Conservation (phyloP, 2,888 invertebrate species). For the Beris morrisii region DNA sequence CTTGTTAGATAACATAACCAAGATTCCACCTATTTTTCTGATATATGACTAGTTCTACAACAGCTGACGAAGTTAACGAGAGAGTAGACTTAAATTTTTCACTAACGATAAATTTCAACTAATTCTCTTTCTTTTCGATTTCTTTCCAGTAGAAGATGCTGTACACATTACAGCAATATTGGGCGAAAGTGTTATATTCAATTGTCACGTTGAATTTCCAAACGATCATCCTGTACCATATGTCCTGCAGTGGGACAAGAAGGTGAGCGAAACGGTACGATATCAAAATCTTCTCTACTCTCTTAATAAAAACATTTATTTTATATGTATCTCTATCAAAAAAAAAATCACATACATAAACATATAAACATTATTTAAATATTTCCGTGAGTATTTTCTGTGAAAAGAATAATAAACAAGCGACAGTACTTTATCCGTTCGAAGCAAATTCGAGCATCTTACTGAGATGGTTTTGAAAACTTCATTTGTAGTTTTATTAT, state of each 20-base stretch:
- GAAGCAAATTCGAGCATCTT: too few species aligned
- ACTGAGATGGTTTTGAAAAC: too few species aligned
- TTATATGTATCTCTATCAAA: slow-evolving; percentile 39
- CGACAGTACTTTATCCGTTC: too few species aligned
- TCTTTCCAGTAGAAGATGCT: slow-evolving; percentile 66
- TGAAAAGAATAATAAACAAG: too few species aligned
- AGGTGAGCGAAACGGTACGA: slow-evolving; percentile 96
- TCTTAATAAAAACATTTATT: slow-evolving; percentile 55
- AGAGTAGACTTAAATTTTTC: too few species aligned
- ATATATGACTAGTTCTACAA: too few species aligned
- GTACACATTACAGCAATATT: slow-evolving; percentile 96
- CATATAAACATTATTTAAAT: slow-evolving; percentile 32
- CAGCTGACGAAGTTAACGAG: too few species aligned
- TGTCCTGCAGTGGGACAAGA: slow-evolving; percentile 99
- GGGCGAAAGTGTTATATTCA: slow-evolving; percentile 96
- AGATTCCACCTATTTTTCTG: too few species aligned
- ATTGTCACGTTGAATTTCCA: slow-evolving; percentile 96
- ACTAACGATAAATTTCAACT: background rate
- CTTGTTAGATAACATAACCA: too few species aligned
- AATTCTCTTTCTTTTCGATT: slow-evolving; percentile 12
- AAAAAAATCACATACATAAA: slow-evolving; percentile 41
- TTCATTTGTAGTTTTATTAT: too few species aligned
- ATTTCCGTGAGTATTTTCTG: slow-evolving; percentile 25
- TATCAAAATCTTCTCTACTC: slow-evolving; percentile 64
- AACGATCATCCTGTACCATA: slow-evolving; percentile 95